Evolutionary conservation across 2,797 vertebrate species (phyloP), one percentile per base, ranked within the genome.

Genomic region (Enteromius mattozi): DNA sequence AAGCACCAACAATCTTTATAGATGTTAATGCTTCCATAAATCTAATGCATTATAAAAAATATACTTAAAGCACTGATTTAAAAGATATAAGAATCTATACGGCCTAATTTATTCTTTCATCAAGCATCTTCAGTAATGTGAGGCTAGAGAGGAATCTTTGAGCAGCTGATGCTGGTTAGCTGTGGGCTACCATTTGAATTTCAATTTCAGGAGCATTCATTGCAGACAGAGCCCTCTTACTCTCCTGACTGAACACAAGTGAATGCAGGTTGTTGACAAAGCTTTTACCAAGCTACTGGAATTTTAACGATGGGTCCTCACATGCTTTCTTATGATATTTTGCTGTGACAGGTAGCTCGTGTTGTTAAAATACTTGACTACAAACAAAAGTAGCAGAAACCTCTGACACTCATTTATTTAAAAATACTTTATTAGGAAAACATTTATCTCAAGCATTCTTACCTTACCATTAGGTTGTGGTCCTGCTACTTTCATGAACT

Each of bases 191-290:
- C 75, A 71, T 61, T 59, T 71, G 82, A 84, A 84, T 84, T 78
- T 70, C 65, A 84, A 78, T 84, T 84, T 78, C 75, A 78, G 49
- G 35, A 84, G 82, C 63, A 84, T 84, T 84, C 74, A 84, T 2
- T 59, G 17, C 74, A 70, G 75, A 78, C 75, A 68, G 72, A 54
- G 59, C 63, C 63, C 19, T 72, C 51, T 61, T 27, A 19, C 71
- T 70, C 65, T 77, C 24, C 63, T 77, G 45, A 45, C 66, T 59
- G 27, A 78, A 68, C 51, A 78, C 65, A 61, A 71, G 65, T 78
- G 65, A 84, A 84, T 71, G 76, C 51, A n/a, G 37, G 14, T 59
- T 70, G 65, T 70, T 77, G 75, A 78, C 74, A 69, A 78, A 84
- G 75, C 65, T 84, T 71, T 70, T 70, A 59, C 66, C 51, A 79